Evolutionary conservation across 2,113 vertebrate species (phyloP), one percentile per base, ranked within the genome.

Genomic region (Chrysochloris asiatica): DNA sequence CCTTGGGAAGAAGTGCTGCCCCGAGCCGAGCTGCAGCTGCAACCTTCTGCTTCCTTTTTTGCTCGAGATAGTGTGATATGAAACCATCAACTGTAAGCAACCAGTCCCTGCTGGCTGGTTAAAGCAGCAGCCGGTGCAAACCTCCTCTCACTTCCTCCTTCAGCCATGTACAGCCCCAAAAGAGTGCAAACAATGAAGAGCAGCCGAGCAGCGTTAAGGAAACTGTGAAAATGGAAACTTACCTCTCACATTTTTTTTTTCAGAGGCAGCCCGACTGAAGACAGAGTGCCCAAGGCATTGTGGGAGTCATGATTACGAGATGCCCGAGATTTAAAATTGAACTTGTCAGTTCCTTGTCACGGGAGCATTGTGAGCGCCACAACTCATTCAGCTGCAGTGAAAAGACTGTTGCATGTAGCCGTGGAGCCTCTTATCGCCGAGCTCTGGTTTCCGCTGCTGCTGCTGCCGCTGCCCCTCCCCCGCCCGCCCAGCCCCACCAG

Each of bases 211-310:
- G 86, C 79, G 54, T 71, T 5, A 7, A n/a, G 59, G 45, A 8
- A 48, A 81, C 63, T 16, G 78, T 11, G 76, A 47, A 78, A 71
- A 59, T 17, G 88, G 59, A 83, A 92, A 97, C 98, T 98, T 96
- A 98, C 98, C 98, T 98, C 97, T 96, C 96, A 97, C 97, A 97
- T 97, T 77, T 89, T 90, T 94, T 93, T 52, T 89, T 92, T 93
- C 97, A 95, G 93, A 92, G 88, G 93, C 96, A 86, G 95, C 94
- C 90, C 91, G 96, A 93, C 94, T 78, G 96, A 65, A 93, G 91
- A 82, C 82, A 86, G 94, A 80, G 85, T 88, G 96, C 95, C 97
- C 97, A 91, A 83, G 96, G 97, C 97, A 97, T 97, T 93, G 96
- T 96, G 97, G 96, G 95, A 96, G 83, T 94, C 96, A 94, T 94